Evolutionary conservation across 2,888 invertebrate species (phyloP), one percentile per base, ranked within the genome.

Genomic region (Lasius platythorax): DNA sequence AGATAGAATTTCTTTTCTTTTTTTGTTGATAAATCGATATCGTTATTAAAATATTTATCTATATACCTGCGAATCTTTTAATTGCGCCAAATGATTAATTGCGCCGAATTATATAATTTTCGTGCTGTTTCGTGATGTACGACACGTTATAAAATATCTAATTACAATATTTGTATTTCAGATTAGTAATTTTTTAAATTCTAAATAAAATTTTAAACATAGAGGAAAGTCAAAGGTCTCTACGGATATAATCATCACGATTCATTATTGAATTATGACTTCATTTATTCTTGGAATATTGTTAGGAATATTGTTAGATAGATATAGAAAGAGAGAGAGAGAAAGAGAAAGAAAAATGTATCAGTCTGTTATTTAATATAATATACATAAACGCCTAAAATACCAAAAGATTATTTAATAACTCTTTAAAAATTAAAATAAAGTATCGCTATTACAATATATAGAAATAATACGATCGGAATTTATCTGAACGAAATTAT

Each of bases 271-370:
- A 64, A 33, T 66, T n/a, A 11, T 61, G 30, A 61, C 8, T 66
- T 64, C 4, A 61, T 64, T 75, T 63, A 46, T 75, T 64, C 46
- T 6, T 75, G 15, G 67, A 75, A 75, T 64, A 46, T 64, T n/a
- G 30, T 2, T 46, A 53, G n/a, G 53, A n/a, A n/a, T 53, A n/a
- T 53, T 15, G 8, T 53, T 53, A 8, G n/a, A 53, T 53, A 53
- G 18, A 50, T 18, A 50, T 1, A 50, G 8, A 37, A 5, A 37
- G 3, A 37, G 37, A 53, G 8, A 53, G 6, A 53, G 8, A 50
- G 18, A 50, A 6, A 46, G 11, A 46, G 2, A 5, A 46, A 46
- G 8, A 50, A 53, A 53, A 53, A 28, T n/a, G 11, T 40, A 28
- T 61, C 58, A 61, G 5, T 58, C 3, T 43, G 30, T 66, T 64